These are phyloP conservation scores for Ylistrum balloti DNA, from an alignment of 1,140 invertebrate species.

Conservation along the genomic window DNA sequence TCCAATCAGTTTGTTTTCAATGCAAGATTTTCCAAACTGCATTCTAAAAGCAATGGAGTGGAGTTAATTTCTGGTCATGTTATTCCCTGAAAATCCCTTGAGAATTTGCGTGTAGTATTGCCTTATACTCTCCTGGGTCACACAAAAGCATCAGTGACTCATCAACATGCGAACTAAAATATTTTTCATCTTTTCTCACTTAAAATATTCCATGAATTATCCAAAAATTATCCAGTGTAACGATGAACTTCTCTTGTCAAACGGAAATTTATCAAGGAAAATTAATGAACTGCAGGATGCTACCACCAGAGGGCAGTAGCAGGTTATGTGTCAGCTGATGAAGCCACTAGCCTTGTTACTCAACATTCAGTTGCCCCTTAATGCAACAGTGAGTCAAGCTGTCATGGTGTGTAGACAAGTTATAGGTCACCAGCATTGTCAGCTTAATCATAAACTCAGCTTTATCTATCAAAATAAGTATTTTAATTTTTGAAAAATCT, in stretches of 20 bases:
- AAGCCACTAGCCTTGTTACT: not conserved
- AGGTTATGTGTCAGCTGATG: not conserved
- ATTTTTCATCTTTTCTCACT: not conserved
- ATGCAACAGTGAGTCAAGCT: not conserved
- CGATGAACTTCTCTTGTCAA: not conserved
- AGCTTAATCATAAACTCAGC: not conserved
- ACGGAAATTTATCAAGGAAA: not conserved
- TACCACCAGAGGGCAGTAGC: not conserved
- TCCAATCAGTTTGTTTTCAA: too few relatives aligned
- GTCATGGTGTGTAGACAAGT: not conserved
- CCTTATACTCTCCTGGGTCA: not conserved
- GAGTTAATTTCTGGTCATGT: not conserved
- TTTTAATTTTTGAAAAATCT: too few relatives aligned
- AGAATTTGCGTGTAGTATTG: not conserved
- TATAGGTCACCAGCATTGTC: not conserved
- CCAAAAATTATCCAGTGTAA: not conserved
- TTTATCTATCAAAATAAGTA: too few relatives aligned
- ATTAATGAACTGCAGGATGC: not conserved
- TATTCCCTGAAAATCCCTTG: not conserved
- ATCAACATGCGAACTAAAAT: not conserved
- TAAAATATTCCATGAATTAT: constrained; percentile 7
- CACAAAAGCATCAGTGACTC: not conserved
- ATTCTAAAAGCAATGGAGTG: not conserved
- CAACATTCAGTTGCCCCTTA: not conserved
- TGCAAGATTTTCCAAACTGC: not conserved